Evolutionary conservation across 2,113 vertebrate species (phyloP).

Genomic region (Pungitius pungitius): DNA sequence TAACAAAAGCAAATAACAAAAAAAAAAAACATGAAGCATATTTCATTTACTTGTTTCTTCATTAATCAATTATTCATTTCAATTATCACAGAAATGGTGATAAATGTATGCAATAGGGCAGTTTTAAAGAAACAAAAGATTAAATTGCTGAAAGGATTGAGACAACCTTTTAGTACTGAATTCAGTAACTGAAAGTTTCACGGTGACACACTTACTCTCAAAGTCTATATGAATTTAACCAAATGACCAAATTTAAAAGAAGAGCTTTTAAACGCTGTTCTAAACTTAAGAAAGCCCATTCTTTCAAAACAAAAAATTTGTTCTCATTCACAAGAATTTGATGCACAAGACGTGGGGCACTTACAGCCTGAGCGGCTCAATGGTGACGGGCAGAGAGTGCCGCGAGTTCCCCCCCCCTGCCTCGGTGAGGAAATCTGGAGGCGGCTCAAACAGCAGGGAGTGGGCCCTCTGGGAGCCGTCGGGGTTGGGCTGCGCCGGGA

Average conservation of each 20-base stretch:
- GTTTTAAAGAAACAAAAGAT: not conserved
- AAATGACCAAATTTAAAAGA: not conserved
- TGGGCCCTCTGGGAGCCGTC: conserved; percentile 88
- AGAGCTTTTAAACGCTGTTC: not conserved
- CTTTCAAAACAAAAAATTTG: not conserved
- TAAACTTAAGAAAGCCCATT: not conserved
- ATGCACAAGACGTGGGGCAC: conserved; percentile 62
- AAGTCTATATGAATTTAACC: not conserved
- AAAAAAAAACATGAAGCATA: too few species aligned
- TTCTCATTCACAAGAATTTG: not conserved
- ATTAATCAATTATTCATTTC: not conserved
- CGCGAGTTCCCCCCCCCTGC: conserved; percentile 63
- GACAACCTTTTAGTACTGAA: not conserved
- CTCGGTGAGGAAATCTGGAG: conserved; percentile 72
- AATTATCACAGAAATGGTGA: too few species aligned
- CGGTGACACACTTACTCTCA: not conserved
- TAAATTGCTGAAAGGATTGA: not conserved
- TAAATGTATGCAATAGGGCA: not conserved
- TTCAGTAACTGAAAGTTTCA: not conserved
- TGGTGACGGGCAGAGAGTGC: conserved; percentile 89
- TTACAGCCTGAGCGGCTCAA: conserved; percentile 96
- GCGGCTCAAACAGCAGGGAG: conserved; percentile 88
- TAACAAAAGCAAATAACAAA: not conserved
- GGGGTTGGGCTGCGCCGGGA: conserved; percentile 74
- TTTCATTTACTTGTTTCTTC: not conserved